Evolutionary conservation across 2,797 vertebrate genomes (phyloP).

Genomic region (Semotilus atromaculatus): DNA sequence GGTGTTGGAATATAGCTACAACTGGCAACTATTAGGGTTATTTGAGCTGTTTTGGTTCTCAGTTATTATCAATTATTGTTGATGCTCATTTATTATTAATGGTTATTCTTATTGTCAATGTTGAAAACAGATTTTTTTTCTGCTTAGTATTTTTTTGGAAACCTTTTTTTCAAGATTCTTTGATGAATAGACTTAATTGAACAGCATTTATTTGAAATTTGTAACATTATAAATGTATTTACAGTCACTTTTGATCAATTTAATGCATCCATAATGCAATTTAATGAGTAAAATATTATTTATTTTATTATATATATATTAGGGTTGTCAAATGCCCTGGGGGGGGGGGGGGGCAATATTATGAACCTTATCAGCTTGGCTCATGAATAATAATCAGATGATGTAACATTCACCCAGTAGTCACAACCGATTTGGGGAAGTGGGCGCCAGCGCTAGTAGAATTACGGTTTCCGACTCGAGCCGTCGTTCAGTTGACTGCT

Average conservation of each 20-base stretch:
- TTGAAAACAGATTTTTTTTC: not conserved
- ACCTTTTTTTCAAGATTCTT: too few species aligned
- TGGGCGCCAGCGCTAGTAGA: not conserved
- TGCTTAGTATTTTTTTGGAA: too few species aligned
- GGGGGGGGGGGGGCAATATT: too few species aligned
- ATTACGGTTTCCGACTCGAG: not conserved
- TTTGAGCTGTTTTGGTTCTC: not conserved
- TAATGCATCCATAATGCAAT: too few species aligned
- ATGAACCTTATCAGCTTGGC: too few species aligned
- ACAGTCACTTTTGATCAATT: too few species aligned
- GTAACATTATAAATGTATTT: too few species aligned
- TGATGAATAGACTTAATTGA: too few species aligned
- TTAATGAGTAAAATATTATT: too few species aligned
- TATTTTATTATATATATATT: too few species aligned
- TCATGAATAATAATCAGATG: conserved; percentile 13
- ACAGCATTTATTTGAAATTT: too few species aligned
- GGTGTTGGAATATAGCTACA: conserved; percentile 1
- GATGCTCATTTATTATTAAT: not conserved
- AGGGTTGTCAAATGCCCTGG: too few species aligned
- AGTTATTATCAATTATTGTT: not conserved
- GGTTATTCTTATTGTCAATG: not conserved
- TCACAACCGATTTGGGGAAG: not conserved
- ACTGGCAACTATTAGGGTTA: not conserved
- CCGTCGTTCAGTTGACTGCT: conserved; percentile 8
- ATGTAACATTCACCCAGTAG: not conserved